Conservation (phyloP, 2,888 invertebrate species). For the Drosophila engyochracea region DNA sequence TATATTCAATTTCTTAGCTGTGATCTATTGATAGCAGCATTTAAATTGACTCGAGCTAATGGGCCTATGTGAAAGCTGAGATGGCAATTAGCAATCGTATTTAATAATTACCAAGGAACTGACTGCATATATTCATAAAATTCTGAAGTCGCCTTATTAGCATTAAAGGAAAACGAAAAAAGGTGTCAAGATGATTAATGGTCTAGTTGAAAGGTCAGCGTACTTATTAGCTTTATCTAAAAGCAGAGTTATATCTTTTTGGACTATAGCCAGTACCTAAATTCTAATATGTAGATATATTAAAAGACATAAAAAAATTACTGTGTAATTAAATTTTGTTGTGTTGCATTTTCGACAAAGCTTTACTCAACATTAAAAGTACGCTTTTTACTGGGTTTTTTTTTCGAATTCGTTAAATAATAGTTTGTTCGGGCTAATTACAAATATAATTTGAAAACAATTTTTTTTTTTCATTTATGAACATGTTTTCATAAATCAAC, state of each 20-base stretch:
- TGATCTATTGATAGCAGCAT: slow-evolving; percentile 58
- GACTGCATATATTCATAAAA: neutral
- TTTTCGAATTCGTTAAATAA: neutral
- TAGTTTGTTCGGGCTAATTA: neutral
- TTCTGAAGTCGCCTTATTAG: neutral
- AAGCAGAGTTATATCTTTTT: neutral
- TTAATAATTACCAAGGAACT: slow-evolving; percentile 15
- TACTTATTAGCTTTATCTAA: neutral
- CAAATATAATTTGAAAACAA: neutral
- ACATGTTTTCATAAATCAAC: neutral
- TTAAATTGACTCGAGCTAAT: slow-evolving; percentile 42
- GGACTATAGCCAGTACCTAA: neutral
- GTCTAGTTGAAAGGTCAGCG: neutral
- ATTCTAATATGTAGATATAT: too few relatives aligned
- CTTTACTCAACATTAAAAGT: neutral
- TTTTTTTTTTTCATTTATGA: neutral
- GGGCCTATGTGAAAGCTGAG: slow-evolving; percentile 25
- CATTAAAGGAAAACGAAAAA: neutral
- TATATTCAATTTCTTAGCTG: slow-evolving; percentile 45
- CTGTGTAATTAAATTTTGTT: neutral
- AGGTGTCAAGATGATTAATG: slow-evolving; percentile 34
- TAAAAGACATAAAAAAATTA: neutral
- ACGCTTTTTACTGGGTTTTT: neutral
- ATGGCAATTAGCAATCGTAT: slow-evolving; percentile 46
- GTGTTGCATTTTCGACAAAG: neutral